phyloP scores from a whole-genome alignment of 1,140 invertebrate species.

The Anastatus disparis region DNA sequence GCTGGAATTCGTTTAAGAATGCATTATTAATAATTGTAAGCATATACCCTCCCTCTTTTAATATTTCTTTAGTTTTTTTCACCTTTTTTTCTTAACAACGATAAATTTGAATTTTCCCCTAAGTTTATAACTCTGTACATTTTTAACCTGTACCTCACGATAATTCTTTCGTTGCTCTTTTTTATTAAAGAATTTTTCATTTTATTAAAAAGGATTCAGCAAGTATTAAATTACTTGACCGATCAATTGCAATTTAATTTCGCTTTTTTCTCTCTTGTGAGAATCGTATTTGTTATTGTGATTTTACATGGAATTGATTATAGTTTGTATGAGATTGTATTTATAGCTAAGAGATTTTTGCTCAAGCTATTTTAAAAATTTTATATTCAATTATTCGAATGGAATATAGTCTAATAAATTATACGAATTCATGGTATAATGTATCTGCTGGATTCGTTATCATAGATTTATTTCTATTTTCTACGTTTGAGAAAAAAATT shows the following conservation, averaged over 20 bases:
- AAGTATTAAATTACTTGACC: not conserved
- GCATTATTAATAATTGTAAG: conserved; percentile 35
- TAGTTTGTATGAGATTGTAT: not conserved
- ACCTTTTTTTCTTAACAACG: not conserved
- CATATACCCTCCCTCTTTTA: not conserved
- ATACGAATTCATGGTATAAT: not conserved
- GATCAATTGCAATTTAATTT: conserved; percentile 14
- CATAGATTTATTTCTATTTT: conserved; percentile 6
- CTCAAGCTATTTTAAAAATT: not conserved
- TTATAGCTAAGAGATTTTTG: not conserved
- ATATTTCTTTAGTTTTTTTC: not conserved
- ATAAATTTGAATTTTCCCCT: conserved; percentile 37
- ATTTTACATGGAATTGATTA: conserved; percentile 19
- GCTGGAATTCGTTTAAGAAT: conserved; percentile 38
- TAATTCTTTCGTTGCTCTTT: too few species aligned
- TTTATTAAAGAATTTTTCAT: too few species aligned
- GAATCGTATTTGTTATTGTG: conserved; percentile 13
- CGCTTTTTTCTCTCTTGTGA: not conserved
- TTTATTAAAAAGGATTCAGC: too few species aligned
- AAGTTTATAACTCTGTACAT: too few species aligned
- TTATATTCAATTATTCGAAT: conserved; percentile 35
- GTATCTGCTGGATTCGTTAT: not conserved
- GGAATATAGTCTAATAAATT: conserved; percentile 3
- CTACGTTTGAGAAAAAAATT: conserved; percentile 13
- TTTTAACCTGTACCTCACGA: too few species aligned